Base-by-base conservation (phyloP, 2,888 invertebrate species). In the Drosophila parthenogenetica region DNA sequence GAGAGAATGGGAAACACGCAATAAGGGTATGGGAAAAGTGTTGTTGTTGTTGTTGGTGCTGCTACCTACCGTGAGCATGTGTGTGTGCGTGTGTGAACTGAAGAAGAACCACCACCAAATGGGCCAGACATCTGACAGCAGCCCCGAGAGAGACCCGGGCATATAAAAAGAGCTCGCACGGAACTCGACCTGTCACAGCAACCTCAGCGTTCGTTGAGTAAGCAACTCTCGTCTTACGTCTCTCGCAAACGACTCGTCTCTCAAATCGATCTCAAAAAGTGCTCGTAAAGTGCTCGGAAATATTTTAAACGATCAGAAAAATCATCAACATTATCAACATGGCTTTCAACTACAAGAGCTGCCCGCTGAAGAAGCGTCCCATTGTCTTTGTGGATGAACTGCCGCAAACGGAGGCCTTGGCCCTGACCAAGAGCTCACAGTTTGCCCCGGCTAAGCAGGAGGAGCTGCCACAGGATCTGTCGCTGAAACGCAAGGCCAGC, bases 321-420 rank as follows among this genome's bases (percentile, higher is more conserved):
- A 25, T 39, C 22, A 29, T 32, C 32, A 32, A 32, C 32, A 32
- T 35, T 16, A 11, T 3, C 17, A 65, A 55, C 45, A 90, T 89
- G 89, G 73, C 84, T 61, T 60, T 79, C 74, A 96, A 96, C 93
- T 97, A 97, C 93, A 96, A 97, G 91, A 95, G 96, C 93, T 97
- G 97, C 91, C 97, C 97, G 93, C 94, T 97, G 82, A 97, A 97
- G 93, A 97, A 97, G 94, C 95, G 97, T 92, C 97, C 97, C 74
- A 95, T 97, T 90, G 81, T 95, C 87, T 94, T 95, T 83, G 93
- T 95, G 92, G 94, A 94, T 91, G 93, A 95, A 94, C 65, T 68
- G 53, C 64, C 69, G 54, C 86, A 87, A 80, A 84, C 79, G 32
- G 79, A 84, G 75, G 89, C 87, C 55, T 83, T 90, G 77, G 79